Conservation (phyloP, 1,140 invertebrate species). For the Papilio dardanus region DNA sequence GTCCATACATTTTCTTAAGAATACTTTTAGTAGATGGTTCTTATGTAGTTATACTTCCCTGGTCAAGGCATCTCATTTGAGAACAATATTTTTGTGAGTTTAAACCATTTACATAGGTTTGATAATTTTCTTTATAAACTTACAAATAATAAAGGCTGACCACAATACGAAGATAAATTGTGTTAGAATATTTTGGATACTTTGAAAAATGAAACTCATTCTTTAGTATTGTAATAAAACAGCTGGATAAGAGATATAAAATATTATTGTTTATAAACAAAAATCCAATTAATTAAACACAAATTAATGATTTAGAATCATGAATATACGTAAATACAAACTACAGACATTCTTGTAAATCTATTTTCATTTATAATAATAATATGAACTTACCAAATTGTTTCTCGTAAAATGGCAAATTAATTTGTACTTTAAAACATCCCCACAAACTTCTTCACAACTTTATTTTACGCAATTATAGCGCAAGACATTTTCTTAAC, state of each 20-base stretch:
- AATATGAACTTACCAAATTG: conserved; percentile 26
- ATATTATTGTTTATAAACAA: neutral
- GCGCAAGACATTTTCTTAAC: conserved; percentile 66
- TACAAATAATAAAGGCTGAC: too few species aligned
- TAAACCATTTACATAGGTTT: too few species aligned
- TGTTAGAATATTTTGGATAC: neutral
- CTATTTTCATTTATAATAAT: conserved; percentile 37
- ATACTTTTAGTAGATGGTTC: too few species aligned
- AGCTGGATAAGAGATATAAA: neutral
- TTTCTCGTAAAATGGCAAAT: conserved; percentile 36
- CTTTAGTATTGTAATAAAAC: neutral
- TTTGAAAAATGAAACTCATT: neutral
- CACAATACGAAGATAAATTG: neutral
- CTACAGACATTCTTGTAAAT: neutral
- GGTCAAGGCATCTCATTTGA: too few species aligned
- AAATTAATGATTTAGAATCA: neutral
- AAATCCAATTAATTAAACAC: neutral
- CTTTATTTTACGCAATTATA: conserved; percentile 60
- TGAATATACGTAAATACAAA: neutral
- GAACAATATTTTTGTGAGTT: too few species aligned
- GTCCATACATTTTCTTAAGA: too few species aligned
- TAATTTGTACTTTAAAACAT: conserved; percentile 52
- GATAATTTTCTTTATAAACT: too few species aligned
- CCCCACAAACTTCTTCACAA: conserved; percentile 41
- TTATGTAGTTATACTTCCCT: too few species aligned